Evolutionary conservation across 2,113 vertebrate genomes (phyloP).

Genomic region (Melanostigma gelatinosum): DNA sequence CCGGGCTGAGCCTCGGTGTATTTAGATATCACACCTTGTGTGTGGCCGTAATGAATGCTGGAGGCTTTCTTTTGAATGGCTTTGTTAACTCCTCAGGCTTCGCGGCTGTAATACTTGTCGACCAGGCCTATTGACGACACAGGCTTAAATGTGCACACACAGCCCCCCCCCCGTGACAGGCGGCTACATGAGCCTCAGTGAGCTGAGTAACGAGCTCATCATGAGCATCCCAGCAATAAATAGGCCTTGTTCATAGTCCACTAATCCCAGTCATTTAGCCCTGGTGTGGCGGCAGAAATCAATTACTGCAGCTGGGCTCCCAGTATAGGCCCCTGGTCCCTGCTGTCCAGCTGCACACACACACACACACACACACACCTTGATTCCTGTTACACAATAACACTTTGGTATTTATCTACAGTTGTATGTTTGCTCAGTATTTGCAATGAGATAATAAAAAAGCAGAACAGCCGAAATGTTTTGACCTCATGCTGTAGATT

Average conservation of each 20-base stretch:
- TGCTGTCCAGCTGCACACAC: slow-evolving; percentile 38
- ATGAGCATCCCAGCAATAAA: slow-evolving; percentile 76
- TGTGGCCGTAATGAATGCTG: slow-evolving; percentile 29
- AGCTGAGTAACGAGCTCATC: slow-evolving; percentile 79
- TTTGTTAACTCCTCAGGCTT: slow-evolving; percentile 31
- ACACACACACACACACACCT: slow-evolving; percentile 16
- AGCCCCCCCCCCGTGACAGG: slow-evolving; percentile 39
- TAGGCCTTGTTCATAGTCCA: slow-evolving; percentile 75
- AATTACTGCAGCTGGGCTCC: slow-evolving; percentile 70
- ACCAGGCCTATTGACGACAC: slow-evolving; percentile 40
- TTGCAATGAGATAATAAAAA: neutral
- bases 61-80: slow-evolving; percentile 25
- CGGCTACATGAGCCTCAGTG: slow-evolving; percentile 59
- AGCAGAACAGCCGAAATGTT: neutral
- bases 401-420: neutral
- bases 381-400: slow-evolving; percentile 5
- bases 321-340: slow-evolving; percentile 22
- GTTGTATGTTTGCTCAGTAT: neutral
- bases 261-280: slow-evolving; percentile 73
- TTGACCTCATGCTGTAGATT: neutral
- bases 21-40: slow-evolving; percentile 33
- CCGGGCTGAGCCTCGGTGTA: slow-evolving; percentile 10
- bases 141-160: slow-evolving; percentile 42
- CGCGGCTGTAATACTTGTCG: slow-evolving; percentile 13
- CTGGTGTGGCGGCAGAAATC: slow-evolving; percentile 69